Base-by-base conservation (phyloP, 2,113 vertebrate genomes). In the Setophaga petechia region DNA sequence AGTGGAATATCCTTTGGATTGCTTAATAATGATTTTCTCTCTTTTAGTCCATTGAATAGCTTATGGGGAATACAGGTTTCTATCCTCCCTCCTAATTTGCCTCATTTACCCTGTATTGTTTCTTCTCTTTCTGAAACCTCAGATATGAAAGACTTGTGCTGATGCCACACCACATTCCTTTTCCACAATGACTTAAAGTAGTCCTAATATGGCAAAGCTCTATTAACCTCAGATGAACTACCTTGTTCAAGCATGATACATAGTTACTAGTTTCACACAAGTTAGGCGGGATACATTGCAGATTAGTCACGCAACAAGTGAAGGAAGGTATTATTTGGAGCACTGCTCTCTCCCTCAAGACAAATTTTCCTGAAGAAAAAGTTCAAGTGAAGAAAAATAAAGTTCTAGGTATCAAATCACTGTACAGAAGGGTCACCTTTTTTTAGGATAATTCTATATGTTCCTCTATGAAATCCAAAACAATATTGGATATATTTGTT, bases 231-330 rank as follows among this genome's bases (percentile, higher is more conserved):
- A 77, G 66, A 25, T 80, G 83, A 95, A 87, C 93, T 44, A 83
- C 91, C 85, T 69, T 87, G 85, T 85, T 92, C 76, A 90, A 84
- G 62, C 71, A 89, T 94, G 94, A 95, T 93, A 89, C 95, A 95
- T 81, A 86, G 74, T 76, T 90, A 86, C 47, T 62, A 87, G 93
- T 31, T 94, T 67, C 94, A 89, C 89, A 95, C 87, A 74, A 93
- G 92, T 96, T 51, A 75, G 80, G 80, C 92, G 0, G 94, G 93
- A 96, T 96, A 86, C 65, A 78, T 83, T 79, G 55, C 47, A 39
- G 39, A 74, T 95, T 94, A 96, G 89, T 97, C 95, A 97, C 2
- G 19, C 77, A 90, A 74, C 81, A 91, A 89, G 90, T 47, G 73
- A 94, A 72, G 76, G 69, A 90, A 88, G 73, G 24, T 68, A 63